Evolutionary conservation across 2,113 vertebrate species (phyloP).

Genomic region (Merops nubicus): DNA sequence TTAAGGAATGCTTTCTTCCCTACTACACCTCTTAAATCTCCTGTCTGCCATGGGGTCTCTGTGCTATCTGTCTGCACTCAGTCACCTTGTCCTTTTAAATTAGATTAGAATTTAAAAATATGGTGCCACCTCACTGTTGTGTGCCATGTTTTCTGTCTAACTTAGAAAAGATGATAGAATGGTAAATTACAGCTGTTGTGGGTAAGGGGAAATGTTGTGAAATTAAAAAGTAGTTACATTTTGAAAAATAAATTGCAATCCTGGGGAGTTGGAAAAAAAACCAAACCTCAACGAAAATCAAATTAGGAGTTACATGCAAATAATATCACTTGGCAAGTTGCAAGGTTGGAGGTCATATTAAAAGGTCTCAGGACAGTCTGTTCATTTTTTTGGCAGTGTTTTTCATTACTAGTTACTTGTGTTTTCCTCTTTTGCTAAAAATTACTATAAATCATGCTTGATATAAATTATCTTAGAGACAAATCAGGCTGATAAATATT

Average conservation of each 20-base stretch:
- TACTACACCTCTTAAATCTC: constrained; percentile 40
- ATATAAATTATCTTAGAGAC: neutral
- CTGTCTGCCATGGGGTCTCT: neutral
- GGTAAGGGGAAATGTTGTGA: neutral
- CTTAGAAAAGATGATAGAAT: neutral
- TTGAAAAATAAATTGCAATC: neutral
- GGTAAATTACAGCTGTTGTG: neutral
- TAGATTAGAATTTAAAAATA: neutral
- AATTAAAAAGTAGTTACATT: neutral
- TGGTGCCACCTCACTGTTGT: neutral
- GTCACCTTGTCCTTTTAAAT: constrained; percentile 35
- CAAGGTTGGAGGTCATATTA: neutral
- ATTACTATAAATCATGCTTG: neutral
- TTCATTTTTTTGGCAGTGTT: neutral
- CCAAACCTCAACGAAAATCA: neutral
- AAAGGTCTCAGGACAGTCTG: neutral
- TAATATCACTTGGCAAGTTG: neutral
- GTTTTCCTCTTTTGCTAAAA: constrained; percentile 4
- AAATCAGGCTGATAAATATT: neutral
- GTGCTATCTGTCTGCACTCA: constrained; percentile 1
- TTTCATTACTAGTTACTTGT: neutral
- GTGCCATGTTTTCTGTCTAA: neutral
- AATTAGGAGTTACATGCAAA: neutral
- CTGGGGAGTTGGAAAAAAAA: neutral
- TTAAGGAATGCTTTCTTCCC: constrained; percentile 29